These are phyloP conservation scores for Lagopus muta DNA, from an alignment of 2,113 vertebrate genomes.

Conservation along the genomic window DNA sequence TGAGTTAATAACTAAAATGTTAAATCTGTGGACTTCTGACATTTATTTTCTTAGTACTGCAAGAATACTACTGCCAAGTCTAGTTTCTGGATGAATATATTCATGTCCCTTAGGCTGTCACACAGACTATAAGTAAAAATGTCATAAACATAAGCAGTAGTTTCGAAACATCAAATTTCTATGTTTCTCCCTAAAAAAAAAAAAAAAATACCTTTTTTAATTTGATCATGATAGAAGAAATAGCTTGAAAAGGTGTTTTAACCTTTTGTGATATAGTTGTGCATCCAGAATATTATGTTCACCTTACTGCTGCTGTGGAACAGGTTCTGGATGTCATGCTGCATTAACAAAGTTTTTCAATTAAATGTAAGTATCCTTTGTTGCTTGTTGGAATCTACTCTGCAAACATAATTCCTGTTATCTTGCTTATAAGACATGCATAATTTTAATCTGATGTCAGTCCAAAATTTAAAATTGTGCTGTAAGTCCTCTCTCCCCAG, in stretches of 20 bases:
- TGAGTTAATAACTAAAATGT: slow-evolving; percentile 78
- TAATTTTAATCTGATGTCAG: slow-evolving; percentile 78
- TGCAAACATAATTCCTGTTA: slow-evolving; percentile 71
- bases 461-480: slow-evolving; percentile 78
- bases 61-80: slow-evolving; percentile 79
- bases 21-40: slow-evolving; percentile 80
- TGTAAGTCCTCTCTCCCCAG: slow-evolving; percentile 72
- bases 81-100: slow-evolving; percentile 74
- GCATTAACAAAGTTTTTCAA: slow-evolving; percentile 76
- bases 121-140: slow-evolving; percentile 48
- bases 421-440: slow-evolving; percentile 72
- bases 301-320: slow-evolving; percentile 74
- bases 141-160: slow-evolving; percentile 65
- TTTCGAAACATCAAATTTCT: slow-evolving; percentile 67
- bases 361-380: slow-evolving; percentile 79
- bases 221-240: slow-evolving; percentile 65
- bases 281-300: slow-evolving; percentile 70
- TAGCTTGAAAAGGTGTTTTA: slow-evolving; percentile 76
- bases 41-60: slow-evolving; percentile 78
- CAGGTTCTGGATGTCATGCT: slow-evolving; percentile 79
- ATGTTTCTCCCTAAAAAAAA: slow-evolving; percentile 59
- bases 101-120: slow-evolving; percentile 71
- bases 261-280: slow-evolving; percentile 77
- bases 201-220: neutral
- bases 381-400: slow-evolving; percentile 74